Conservation (phyloP, 2,797 vertebrate genomes). For the Sciaenops ocellatus region DNA sequence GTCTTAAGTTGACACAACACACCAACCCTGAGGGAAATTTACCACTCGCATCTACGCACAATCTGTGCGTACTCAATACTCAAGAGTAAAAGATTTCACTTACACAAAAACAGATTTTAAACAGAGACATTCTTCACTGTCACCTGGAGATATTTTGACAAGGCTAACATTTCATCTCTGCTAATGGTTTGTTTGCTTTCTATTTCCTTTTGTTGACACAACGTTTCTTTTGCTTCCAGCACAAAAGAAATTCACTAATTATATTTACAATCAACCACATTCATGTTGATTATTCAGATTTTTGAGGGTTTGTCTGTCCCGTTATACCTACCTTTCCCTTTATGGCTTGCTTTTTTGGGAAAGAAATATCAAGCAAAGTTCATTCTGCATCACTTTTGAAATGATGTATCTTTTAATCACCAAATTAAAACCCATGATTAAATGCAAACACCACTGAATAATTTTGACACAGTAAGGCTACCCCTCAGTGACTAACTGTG, state of each 20-base stretch:
- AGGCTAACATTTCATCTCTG: constrained; percentile 36
- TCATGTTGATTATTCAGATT: constrained; percentile 7
- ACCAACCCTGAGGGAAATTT: constrained; percentile 55
- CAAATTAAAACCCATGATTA: constrained; percentile 24
- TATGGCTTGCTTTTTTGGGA: constrained; percentile 51
- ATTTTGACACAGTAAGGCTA: not conserved
- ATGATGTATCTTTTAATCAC: constrained; percentile 15
- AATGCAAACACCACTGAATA: constrained; percentile 34
- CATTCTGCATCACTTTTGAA: constrained; percentile 23
- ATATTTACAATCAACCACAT: constrained; percentile 24
- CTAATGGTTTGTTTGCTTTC: constrained; percentile 8
- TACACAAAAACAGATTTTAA: constrained; percentile 24
- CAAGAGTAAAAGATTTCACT: constrained; percentile 46
- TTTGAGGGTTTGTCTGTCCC: not conserved
- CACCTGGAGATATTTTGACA: constrained; percentile 35
- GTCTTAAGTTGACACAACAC: constrained; percentile 42
- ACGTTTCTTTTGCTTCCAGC: constrained; percentile 3
- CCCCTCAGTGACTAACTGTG: constrained; percentile 10
- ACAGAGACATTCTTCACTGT: constrained; percentile 52
- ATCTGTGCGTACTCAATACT: constrained; percentile 26
- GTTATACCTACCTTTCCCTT: constrained; percentile 71
- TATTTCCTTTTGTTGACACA: constrained; percentile 17
- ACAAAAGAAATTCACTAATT: constrained; percentile 11
- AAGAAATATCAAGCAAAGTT: constrained; percentile 58
- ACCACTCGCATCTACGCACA: constrained; percentile 28